Conservation (phyloP, 2,888 invertebrate species). For the Dichetophora obliterata region DNA sequence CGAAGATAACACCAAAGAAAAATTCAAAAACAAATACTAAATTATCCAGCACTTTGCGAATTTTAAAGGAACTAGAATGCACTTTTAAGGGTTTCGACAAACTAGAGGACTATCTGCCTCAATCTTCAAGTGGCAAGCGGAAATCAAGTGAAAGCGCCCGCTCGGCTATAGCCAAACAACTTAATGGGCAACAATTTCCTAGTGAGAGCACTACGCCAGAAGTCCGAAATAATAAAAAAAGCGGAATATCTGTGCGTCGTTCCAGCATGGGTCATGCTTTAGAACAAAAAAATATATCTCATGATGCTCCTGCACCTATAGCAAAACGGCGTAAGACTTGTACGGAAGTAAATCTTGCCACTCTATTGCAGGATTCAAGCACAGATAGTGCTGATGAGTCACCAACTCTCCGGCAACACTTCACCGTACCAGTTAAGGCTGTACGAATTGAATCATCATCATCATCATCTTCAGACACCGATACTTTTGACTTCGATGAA, state of each 20-base stretch:
- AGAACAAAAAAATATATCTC: not conserved
- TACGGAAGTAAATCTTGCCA: not conserved
- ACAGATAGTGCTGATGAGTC: not conserved
- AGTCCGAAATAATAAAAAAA: not conserved
- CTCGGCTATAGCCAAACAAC: conserved; percentile 42
- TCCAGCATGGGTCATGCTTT: conserved; percentile 3
- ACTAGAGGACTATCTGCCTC: conserved; percentile 42
- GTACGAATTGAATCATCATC: conserved; percentile 11
- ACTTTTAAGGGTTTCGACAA: conserved; percentile 48
- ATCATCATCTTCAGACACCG: conserved; percentile 23
- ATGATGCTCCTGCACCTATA: not conserved
- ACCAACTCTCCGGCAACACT: not conserved
- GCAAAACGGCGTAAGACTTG: conserved; percentile 20
- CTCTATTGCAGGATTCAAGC: not conserved
- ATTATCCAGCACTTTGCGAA: not conserved
- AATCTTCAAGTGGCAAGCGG: conserved; percentile 39
- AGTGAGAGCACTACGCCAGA: conserved; percentile 13
- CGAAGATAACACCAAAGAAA: not conserved
- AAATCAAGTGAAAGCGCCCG: conserved; percentile 46
- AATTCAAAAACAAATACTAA: conserved; percentile 15
- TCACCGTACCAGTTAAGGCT: too few species aligned
- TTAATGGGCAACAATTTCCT: conserved; percentile 24
- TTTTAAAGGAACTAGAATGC: conserved; percentile 44
- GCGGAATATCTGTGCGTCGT: not conserved
- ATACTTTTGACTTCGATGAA: conserved; percentile 15